These are phyloP conservation scores for Platichthys stellatus DNA, from an alignment of 2,113 vertebrate species.

Conservation along the genomic window DNA sequence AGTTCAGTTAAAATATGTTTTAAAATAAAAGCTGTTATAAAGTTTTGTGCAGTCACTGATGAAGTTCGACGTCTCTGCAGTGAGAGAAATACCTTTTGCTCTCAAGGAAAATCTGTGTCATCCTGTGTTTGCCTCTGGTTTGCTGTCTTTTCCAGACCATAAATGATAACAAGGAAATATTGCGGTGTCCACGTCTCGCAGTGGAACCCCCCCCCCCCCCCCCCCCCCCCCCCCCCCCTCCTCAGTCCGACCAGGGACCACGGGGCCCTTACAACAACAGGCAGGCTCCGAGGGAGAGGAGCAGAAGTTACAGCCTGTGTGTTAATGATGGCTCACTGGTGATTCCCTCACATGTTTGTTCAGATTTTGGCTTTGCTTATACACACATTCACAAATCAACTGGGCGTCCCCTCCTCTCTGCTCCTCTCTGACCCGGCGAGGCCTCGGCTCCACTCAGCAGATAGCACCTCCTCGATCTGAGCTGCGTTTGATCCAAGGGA, in stretches of 20 bases:
- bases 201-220: constrained; percentile 21
- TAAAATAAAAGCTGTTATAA: neutral
- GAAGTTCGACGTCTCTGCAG: constrained; percentile 18
- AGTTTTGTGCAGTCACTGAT: neutral
- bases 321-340: constrained; percentile 72
- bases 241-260: constrained; percentile 45
- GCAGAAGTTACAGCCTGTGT: constrained; percentile 56
- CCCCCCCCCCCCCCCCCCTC: neutral
- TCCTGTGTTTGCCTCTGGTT: constrained; percentile 75
- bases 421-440: neutral
- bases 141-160: constrained; percentile 70
- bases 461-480: constrained; percentile 30
- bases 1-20: too few species aligned
- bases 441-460: constrained; percentile 22
- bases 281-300: constrained; percentile 49
- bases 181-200: constrained; percentile 52
- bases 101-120: constrained; percentile 71
- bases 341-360: constrained; percentile 58
- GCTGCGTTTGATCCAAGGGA: constrained; percentile 9
- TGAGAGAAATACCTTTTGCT: constrained; percentile 27
- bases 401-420: neutral
- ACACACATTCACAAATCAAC: constrained; percentile 69
- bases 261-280: constrained; percentile 69
- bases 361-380: constrained; percentile 55
- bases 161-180: constrained; percentile 75